Evolutionary conservation across 2,888 invertebrate genomes (phyloP), one percentile per base, ranked within the genome.

Genomic region (Himalopsyche japonica): DNA sequence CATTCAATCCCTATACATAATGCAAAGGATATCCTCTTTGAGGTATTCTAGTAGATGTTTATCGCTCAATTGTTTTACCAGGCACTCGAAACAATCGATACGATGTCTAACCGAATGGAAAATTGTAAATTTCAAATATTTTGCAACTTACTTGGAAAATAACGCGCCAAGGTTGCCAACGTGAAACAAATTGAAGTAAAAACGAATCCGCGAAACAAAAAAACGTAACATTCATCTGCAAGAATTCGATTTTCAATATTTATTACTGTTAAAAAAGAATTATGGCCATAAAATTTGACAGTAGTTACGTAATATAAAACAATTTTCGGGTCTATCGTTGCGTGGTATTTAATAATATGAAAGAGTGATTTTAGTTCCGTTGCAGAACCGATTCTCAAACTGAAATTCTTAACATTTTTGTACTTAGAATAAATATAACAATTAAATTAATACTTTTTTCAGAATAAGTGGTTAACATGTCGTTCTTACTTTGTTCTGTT

Each of bases 41-140:
- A 30, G 30, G 70, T 70, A 70, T 70, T 70, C 70, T n/a, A 43
- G 12, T 8, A 77, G 77, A 77, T 77, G 77, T 77, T 77, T 77
- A 77, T 77, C 76, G 43, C 12, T 82, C 78, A 27, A 43, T 82
- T 82, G 34, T 82, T 82, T 82, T 57, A 37, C 34, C 49, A 34
- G 64, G 24, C 70, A 27, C 27, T 77, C 12, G 49, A 82, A 80
- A 82, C 82, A 82, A 82, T 82, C 79, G 57, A 82, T 78, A 37
- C 57, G 18, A 47, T 48, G 78, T 34, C 77, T 49, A 77, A 47
- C 82, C 82, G 32, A 78, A 78, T 78, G 79, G 82, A 82, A 82
- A 82, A 78, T 82, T 78, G 79, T 82, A 82, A 82, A 82, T 82
- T 78, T 82, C 79, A 48, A 70, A 77, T 64, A 57, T 78, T 34